Evolutionary conservation across 2,113 vertebrate genomes (phyloP), one percentile per base, ranked within the genome.

Genomic region (Bettongia penicillata): DNA sequence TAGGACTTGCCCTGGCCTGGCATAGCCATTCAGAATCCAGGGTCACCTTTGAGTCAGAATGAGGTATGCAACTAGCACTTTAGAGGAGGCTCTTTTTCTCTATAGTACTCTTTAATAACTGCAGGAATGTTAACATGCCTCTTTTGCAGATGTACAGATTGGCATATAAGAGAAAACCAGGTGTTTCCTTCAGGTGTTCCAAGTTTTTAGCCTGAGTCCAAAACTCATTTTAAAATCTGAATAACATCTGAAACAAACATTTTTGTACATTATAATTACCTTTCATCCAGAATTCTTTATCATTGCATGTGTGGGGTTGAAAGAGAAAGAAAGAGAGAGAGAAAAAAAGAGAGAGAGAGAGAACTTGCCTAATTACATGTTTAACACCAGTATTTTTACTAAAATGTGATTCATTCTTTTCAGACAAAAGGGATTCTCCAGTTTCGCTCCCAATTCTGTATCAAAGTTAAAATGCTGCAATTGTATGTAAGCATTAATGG

Each of bases 81-180:
- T 77, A 77, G 14, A 77, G 28, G 2, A 61, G 68, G 68, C 5
- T 84, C 37, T 84, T 84, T 84, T 77, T 84, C 48, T 43, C 43
- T 93, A 2, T 51, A 49, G 24, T 91, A 95, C 92, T 95, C 37
- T 51, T 93, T 53, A 93, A 53, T 91, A 51, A 25, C 89, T 90
- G 96, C 2, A 91, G 91, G 55, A 68, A 92, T 52, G 10, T 11
- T 68, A n/a, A 28, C 52, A 48, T 94, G 31, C 26, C 50, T 49
- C 49, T 8, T 0, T 89, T 92, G 84, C 48, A 12, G 26, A 92
- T 49, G 50, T 93, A 50, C 8, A 50, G 89, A 90, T 2, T 57
- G 47, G 31, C 95, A 94, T 47, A 6, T 96, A 91, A 24, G 28
- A 91, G 23, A 93, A 97, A 97, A 93, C 0, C 90, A 91, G 26